A percentile compares a stretch with the other conserved stretches of the same genome.
Evolutionary conservation across 2,888 invertebrate genomes (phyloP).

Genomic region (Scelioninae gen. 1): DNA sequence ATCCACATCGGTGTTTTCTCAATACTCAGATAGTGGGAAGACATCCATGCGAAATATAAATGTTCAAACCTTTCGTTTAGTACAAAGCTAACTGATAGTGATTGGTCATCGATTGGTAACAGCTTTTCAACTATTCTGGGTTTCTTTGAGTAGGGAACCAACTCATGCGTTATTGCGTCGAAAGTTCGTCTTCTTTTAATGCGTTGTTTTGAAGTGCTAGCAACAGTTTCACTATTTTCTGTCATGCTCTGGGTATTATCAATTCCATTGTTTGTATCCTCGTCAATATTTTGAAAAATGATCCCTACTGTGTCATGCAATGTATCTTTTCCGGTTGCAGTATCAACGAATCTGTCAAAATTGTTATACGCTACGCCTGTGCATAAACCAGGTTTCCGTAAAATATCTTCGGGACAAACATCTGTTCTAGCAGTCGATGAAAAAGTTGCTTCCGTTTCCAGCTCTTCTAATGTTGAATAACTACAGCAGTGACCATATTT

Average conservation of each 20-base stretch:
- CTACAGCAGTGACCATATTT: background rate
- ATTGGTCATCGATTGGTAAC: slow-evolving; percentile 37
- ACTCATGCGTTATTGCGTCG: background rate
- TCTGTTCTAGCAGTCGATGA: background rate
- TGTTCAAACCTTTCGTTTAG: no score
- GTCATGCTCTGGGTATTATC: background rate
- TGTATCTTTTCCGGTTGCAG: slow-evolving; percentile 53
- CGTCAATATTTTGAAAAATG: background rate
- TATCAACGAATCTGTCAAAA: no score
- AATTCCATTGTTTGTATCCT: background rate
- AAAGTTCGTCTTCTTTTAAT: background rate
- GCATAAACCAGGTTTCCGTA: background rate
- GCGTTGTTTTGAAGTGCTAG: background rate
- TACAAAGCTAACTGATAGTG: no score
- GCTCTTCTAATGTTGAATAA: background rate
- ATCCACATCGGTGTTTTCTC: slow-evolving; percentile 76
- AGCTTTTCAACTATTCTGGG: background rate
- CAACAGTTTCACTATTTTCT: background rate
- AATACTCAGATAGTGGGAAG: slow-evolving; percentile 68
- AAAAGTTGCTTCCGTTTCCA: no score
- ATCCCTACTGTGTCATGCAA: slow-evolving; percentile 31
- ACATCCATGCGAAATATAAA: slow-evolving; percentile 51
- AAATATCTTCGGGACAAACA: background rate
- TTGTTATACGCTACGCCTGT: slow-evolving; percentile 45
- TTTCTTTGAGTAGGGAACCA: background rate